Base-by-base conservation (phyloP, 2,888 invertebrate species). In the Malthinus seriepunctatus region DNA sequence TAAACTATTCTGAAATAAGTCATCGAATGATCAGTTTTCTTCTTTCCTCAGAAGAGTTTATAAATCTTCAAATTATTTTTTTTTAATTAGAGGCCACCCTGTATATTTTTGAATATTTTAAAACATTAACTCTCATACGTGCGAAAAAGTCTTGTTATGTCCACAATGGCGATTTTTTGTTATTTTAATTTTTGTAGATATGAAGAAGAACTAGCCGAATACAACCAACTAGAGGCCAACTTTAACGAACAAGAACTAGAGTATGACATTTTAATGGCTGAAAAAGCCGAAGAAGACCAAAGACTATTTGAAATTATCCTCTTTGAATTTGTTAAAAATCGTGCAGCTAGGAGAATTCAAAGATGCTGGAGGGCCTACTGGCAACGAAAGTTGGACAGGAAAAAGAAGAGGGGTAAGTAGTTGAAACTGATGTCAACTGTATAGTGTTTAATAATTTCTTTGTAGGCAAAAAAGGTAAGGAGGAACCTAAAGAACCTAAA, bases 181-280 rank as follows among this genome's bases (percentile, higher is more conserved):
- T 31, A 3, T n/a, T 12, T 32, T 11, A 10, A 33, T 10, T 34
- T 11, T 11, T 15, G 1, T 45, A 82, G 81, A 51, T 83, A 78
- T 61, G 82, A 85, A 4, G 79, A 79, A 0, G 84, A 85, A 69
- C 66, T 77, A 10, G 67, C 69, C 1, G 78, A 80, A 62, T 78
- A 82, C 62, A 75, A 80, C 14, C 77, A 77, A 0, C 73, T 85
- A 14, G 71, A 83, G 79, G 76, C 71, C 47, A 73, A 80, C 67
- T 68, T 85, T 64, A 81, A 80, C 5, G 81, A 81, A 51, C 86
- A 86, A 74, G 81, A 84, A 67, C 72, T 74, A 42, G 79, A 83
- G 48, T 86, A 84, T 68, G 71, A 79, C 7, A 80, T 80, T 1
- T 71, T 85, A 38, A 85, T 85, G 84, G 79, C 70, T n/a, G 85